phyloP scores from a whole-genome alignment of 1,140 invertebrate species.

The Magallana gigas region DNA sequence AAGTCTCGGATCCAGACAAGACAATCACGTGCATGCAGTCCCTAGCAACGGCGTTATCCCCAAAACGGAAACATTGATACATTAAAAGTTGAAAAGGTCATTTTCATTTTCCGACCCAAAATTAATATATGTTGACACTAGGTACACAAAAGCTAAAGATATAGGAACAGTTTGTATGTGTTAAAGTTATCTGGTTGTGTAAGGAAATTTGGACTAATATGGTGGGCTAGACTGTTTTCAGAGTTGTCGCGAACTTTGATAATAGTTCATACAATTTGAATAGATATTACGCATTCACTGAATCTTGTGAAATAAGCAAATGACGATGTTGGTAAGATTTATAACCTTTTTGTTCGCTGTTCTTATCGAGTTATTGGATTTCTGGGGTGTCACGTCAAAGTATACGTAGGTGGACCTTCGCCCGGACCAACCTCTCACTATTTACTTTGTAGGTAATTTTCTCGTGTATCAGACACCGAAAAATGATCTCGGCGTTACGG shows the following conservation, averaged over 20 bases:
- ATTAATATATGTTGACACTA: conserved; percentile 12
- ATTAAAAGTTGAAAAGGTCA: conserved; percentile 1
- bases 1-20: not conserved
- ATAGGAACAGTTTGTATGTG: not conserved
- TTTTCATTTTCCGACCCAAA: not conserved
- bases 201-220: not conserved
- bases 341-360: conserved; percentile 11
- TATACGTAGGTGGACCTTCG: not conserved
- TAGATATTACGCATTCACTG: not conserved
- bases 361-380: conserved; percentile 2
- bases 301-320: not conserved
- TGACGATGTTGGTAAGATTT: not conserved
- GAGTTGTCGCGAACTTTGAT: not conserved
- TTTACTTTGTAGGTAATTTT: not conserved
- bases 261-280: not conserved
- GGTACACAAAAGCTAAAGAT: not conserved
- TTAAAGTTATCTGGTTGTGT: not conserved
- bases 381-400: not conserved
- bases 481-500: not conserved
- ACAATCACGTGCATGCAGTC: not conserved
- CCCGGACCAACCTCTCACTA: not conserved
- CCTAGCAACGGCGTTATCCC: not conserved
- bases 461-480: not conserved
- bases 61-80: not conserved
- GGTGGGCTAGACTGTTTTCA: not conserved